Percentiles rank a stretch among this genome's conserved stretches.
These are phyloP conservation scores for Zophobas morio DNA, from an alignment of 1,140 invertebrate genomes.

Conservation along the genomic window DNA sequence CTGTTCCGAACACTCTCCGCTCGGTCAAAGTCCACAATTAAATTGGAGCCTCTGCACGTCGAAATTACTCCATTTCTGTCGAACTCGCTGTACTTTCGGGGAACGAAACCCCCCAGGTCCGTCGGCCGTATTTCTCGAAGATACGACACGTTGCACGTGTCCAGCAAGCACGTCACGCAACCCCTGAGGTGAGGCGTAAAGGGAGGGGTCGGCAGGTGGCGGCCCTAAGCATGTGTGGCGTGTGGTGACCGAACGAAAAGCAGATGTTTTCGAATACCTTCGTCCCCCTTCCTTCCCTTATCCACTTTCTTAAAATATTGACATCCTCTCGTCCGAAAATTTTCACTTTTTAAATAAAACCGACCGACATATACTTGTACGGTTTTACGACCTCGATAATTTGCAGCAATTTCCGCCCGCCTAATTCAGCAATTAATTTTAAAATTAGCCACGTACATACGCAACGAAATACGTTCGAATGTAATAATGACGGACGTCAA, in stretches of 20 bases:
- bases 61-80: too few relatives aligned
- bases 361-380: slow-evolving; percentile 2
- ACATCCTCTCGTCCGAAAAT: not conserved
- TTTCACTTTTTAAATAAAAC: not conserved
- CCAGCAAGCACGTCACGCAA: slow-evolving; percentile 8
- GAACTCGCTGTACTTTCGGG: too few relatives aligned
- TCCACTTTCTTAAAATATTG: not conserved
- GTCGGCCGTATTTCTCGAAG: slow-evolving; percentile 16
- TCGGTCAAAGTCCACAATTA: too few relatives aligned
- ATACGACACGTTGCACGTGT: slow-evolving; percentile 43
- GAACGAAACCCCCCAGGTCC: too few relatives aligned
- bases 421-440: slow-evolving; percentile 31
- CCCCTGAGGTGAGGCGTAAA: slow-evolving; percentile 19
- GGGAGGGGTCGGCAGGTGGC: slow-evolving; percentile 36
- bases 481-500: slow-evolving; percentile 18
- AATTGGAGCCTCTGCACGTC: too few relatives aligned
- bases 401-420: slow-evolving; percentile 36
- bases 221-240: slow-evolving; percentile 44
- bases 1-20: too few relatives aligned
- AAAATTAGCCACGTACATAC: slow-evolving; percentile 34
- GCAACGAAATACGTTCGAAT: slow-evolving; percentile 28
- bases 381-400: slow-evolving; percentile 33
- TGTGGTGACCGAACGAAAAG: slow-evolving; percentile 42
- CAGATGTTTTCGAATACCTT: slow-evolving; percentile 43
- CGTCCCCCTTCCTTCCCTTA: slow-evolving; percentile 28